Percentiles rank a stretch among this genome's conserved stretches.
Conservation (phyloP, 2,888 invertebrate species). For the Schizotus pectinicornis region DNA sequence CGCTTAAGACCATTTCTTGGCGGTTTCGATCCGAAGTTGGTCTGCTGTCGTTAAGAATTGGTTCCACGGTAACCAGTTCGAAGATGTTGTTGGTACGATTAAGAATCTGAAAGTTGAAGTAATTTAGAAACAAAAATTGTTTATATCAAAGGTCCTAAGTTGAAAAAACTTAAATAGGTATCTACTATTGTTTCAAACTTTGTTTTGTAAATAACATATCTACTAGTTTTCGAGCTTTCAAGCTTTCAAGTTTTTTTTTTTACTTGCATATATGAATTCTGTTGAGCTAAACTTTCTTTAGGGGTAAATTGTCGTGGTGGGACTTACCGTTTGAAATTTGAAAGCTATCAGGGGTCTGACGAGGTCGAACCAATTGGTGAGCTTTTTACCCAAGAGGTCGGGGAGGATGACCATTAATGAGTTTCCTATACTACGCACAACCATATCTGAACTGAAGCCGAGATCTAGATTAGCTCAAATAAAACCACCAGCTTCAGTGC, state of each 20-base stretch:
- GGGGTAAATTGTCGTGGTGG: background rate
- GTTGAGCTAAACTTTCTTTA: too few species aligned
- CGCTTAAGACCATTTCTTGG: constrained; percentile 65
- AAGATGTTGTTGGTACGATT: constrained; percentile 97
- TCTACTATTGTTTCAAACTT: too few species aligned
- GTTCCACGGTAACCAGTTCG: constrained; percentile 88
- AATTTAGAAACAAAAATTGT: too few species aligned
- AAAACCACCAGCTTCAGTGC: background rate
- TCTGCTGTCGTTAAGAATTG: constrained; percentile 71
- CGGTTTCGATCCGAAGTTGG: constrained; percentile 60
- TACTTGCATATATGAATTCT: too few species aligned
- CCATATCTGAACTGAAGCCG: constrained; percentile 77
- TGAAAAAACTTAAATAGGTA: too few species aligned
- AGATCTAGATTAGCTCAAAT: background rate
- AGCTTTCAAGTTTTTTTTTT: too few species aligned
- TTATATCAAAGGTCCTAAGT: too few species aligned
- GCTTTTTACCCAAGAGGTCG: constrained; percentile 85
- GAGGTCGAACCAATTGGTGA: constrained; percentile 91
- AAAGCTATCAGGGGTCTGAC: constrained; percentile 92
- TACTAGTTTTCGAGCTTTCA: too few species aligned
- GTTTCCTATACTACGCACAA: constrained; percentile 87
- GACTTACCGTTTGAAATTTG: constrained; percentile 90
- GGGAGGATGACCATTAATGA: constrained; percentile 89
- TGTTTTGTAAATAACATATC: too few species aligned
- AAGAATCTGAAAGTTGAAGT: constrained; percentile 78